These are phyloP conservation scores for Phyllostomus hastatus DNA, from an alignment of 2,113 vertebrate species.

Conservation along the genomic window DNA sequence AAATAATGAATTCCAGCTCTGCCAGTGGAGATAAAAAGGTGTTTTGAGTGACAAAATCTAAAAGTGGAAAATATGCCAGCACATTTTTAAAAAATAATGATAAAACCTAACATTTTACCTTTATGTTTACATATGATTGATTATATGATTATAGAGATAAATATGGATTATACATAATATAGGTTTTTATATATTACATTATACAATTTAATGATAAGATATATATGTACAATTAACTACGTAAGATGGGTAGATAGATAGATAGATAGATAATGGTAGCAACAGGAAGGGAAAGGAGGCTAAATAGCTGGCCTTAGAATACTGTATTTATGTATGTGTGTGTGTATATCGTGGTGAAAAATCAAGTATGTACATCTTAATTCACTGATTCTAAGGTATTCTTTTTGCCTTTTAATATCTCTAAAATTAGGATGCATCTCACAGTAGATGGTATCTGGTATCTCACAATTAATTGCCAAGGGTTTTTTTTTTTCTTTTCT, in stretches of 20 bases:
- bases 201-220: background rate
- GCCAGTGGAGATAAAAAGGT: background rate
- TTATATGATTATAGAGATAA: background rate
- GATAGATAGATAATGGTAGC: background rate
- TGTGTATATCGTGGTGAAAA: background rate
- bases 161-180: background rate
- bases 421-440: background rate
- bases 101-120: background rate
- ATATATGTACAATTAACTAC: background rate
- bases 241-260: background rate
- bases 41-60: background rate
- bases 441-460: background rate
- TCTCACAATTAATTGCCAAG: background rate
- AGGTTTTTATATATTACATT: background rate
- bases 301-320: background rate
- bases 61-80: background rate
- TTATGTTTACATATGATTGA: background rate
- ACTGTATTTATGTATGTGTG: background rate
- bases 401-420: background rate
- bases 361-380: background rate
- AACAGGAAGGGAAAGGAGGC: background rate
- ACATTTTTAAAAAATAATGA: conserved; percentile 21
- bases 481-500: background rate
- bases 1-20: background rate
- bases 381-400: background rate